These are phyloP conservation scores for Pluvianellus socialis DNA, from an alignment of 2,113 vertebrate genomes.

Conservation along the genomic window DNA sequence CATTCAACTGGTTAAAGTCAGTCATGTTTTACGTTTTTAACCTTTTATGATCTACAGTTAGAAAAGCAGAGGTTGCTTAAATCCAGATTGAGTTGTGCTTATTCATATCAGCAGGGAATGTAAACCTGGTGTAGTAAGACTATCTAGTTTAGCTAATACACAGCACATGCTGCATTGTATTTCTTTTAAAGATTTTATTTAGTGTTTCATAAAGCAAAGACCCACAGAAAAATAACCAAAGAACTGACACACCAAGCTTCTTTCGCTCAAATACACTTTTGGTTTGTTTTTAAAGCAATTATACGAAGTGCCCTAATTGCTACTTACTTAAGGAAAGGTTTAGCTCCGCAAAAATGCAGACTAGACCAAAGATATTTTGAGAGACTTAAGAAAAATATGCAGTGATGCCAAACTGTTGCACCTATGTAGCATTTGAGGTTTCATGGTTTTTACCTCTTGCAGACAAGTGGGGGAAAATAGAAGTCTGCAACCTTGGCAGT, in stretches of 20 bases:
- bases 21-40: neutral
- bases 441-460: neutral
- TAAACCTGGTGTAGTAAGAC: neutral
- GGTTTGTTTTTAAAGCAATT: conserved; percentile 65
- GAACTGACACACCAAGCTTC: neutral
- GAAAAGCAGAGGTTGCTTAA: neutral
- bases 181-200: neutral
- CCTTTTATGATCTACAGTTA: neutral
- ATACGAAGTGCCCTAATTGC: conserved; percentile 9
- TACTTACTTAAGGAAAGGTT: conserved; percentile 32
- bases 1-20: neutral
- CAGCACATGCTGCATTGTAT: neutral
- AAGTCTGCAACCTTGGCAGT: neutral
- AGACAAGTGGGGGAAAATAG: neutral
- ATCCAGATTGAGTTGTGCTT: neutral
- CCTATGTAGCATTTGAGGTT: neutral
- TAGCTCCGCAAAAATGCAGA: conserved; percentile 1
- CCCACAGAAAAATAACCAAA: neutral
- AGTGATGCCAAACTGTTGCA: neutral
- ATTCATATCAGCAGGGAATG: neutral
- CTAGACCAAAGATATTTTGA: conserved; percentile 34
- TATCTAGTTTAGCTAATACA: neutral
- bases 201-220: neutral
- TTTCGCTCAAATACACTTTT: neutral
- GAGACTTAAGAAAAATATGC: conserved; percentile 16